A percentile compares a stretch with the other conserved stretches of the same genome.
Evolutionary conservation across 2,888 invertebrate genomes (phyloP).

Genomic region (Girardia tigrina): DNA sequence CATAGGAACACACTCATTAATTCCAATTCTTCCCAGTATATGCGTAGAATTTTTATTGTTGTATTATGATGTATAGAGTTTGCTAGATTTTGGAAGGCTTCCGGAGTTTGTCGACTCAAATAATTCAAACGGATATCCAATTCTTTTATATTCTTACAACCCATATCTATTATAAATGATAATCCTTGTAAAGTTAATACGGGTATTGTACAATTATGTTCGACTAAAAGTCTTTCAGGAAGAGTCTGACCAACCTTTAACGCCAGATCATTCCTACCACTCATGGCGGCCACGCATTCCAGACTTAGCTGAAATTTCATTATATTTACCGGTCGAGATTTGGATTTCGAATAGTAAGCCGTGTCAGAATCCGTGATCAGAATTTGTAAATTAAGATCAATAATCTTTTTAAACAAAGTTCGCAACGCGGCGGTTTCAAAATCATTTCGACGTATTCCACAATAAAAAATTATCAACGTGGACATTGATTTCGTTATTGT

Average conservation of each 20-base stretch:
- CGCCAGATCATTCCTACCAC: constrained; percentile 32
- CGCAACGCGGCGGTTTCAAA: constrained; percentile 38
- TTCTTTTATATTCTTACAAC: constrained; percentile 39
- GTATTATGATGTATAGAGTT: constrained; percentile 39
- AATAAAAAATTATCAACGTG: constrained; percentile 39
- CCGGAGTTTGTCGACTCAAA: constrained; percentile 39
- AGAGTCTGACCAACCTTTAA: constrained; percentile 32
- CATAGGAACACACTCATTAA: constrained; percentile 34
- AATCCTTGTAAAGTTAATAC: constrained; percentile 32
- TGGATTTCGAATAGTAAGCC: constrained; percentile 1
- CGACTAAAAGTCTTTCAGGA: constrained; percentile 28
- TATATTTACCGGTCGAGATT: constrained; percentile 28
- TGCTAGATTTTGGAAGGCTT: constrained; percentile 40
- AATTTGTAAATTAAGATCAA: constrained; percentile 26
- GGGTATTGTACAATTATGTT: constrained; percentile 31
- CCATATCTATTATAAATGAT: constrained; percentile 35
- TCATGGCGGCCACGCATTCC: constrained; percentile 35
- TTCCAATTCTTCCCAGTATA: constrained; percentile 31
- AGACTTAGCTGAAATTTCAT: constrained; percentile 35
- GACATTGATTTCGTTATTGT: constrained; percentile 27
- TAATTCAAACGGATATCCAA: constrained; percentile 42
- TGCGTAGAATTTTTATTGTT: constrained; percentile 39
- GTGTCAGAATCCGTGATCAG: not conserved
- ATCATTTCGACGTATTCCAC: constrained; percentile 41
- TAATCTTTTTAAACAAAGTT: constrained; percentile 30